Evolutionary conservation across 2,113 vertebrate genomes (phyloP).

Genomic region (Pseudopodoces humilis): DNA sequence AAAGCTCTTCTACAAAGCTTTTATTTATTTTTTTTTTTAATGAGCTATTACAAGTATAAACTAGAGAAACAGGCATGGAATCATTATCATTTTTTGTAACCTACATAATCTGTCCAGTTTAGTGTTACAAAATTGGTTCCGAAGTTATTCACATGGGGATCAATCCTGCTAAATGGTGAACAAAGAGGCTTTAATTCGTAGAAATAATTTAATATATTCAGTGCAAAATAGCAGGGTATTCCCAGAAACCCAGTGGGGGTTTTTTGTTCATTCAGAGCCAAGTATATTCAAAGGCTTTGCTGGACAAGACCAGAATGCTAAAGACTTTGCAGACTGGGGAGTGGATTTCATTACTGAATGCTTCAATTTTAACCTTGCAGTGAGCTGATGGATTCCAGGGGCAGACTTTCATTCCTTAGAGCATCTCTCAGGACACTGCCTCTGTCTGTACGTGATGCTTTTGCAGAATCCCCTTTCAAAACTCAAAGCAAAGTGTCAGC

Average conservation of each 20-base stretch:
- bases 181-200: neutral
- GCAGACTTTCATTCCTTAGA: neutral
- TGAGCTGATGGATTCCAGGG: neutral
- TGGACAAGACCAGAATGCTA: neutral
- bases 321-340: neutral
- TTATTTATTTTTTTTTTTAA: neutral
- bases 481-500: neutral
- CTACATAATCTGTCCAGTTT: neutral
- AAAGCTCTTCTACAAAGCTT: neutral
- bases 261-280: neutral
- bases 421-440: neutral
- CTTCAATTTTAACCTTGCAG: neutral
- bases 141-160: neutral
- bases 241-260: neutral
- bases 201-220: neutral
- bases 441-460: neutral
- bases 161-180: neutral
- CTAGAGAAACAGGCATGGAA: neutral
- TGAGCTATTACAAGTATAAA: neutral
- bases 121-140: neutral
- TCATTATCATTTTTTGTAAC: neutral
- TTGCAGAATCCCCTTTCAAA: neutral
- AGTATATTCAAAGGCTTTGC: neutral
- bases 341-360: conserved; percentile 3
- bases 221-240: neutral